Evolutionary conservation across 2,797 vertebrate species (phyloP), one percentile per base, ranked within the genome.

Genomic region (Hemitrygon akajei): DNA sequence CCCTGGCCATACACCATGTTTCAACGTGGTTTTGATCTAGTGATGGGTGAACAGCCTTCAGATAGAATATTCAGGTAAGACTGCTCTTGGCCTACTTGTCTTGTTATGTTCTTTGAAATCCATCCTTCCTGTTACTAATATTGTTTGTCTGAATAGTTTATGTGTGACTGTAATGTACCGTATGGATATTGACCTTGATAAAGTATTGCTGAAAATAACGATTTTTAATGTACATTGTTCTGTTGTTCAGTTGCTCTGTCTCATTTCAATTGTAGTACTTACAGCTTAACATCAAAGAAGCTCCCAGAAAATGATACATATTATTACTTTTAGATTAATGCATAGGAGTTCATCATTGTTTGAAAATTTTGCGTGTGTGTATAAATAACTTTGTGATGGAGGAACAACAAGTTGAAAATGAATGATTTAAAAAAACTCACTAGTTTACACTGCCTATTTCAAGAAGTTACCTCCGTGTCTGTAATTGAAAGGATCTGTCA

Each of bases 1-100:
- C 99, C 99, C 93, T 99, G 99, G 99, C 99, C 99, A 0, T 99
- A 99, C 95, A 99, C 98, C 93, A 98, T 99, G 97, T 99, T 99
- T 96, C 99, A 99, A 96, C 98, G 98, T 0, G 99, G 99, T 94
- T 99, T 99, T 95, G 99, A 99, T 97, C 96, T 99, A 96, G 99
- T 99, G 95, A 97, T 99, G 97, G 99, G 99, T 9, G 99, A 99
- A 95, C 99, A 99, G 95, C 98, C 99, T 11, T 99, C 99, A 9
- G 99, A 99, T 97, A 99, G 99, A 95, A 99, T 99, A 96, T 99
- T 99, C 97, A 98, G 99, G 99, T 99, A 96, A 97, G 27, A 3
- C 12, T 25, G n/a, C 11, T 56, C 7, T 76, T 92, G 1, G n/a
- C 27, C 18, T 30, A 58, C 30, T 76, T 30, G 9, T 16, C 37